A percentile compares a stretch with the other conserved stretches of the same genome.
These are phyloP conservation scores for Dendrophyllia cribrosa DNA, from an alignment of 64 coral and sea anemone genomes.

Conservation along the genomic window DNA sequence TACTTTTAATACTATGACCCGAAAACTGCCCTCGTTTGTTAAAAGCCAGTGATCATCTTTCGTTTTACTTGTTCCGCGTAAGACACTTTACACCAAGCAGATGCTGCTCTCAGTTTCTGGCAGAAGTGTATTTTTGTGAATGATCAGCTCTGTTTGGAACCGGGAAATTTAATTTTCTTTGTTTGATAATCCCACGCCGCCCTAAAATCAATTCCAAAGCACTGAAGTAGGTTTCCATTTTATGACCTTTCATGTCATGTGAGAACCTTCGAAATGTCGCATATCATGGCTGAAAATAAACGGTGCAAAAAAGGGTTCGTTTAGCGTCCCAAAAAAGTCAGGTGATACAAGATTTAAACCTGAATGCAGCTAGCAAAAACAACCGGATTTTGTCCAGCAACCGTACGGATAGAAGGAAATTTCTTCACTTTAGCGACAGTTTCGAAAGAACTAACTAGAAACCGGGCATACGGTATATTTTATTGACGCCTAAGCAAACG, in stretches of 20 bases:
- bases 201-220: slow-evolving; percentile 1
- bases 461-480: background rate
- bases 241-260: slow-evolving; percentile 2
- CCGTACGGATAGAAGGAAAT: background rate
- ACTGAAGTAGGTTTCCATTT: background rate
- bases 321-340: too few species aligned
- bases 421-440: background rate
- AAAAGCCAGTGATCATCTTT: too few species aligned
- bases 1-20: too few species aligned
- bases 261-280: slow-evolving; percentile 9
- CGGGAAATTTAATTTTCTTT: background rate
- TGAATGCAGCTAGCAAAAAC: background rate
- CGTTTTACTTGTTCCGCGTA: too few species aligned
- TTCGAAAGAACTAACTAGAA: background rate
- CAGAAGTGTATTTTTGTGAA: background rate
- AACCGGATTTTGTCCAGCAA: background rate
- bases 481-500: background rate
- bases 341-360: too few species aligned
- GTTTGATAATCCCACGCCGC: background rate
- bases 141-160: background rate
- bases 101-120: too few species aligned
- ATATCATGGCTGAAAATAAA: slow-evolving; percentile 32
- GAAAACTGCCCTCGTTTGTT: too few species aligned
- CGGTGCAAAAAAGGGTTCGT: background rate
- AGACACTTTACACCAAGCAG: too few species aligned